These are phyloP conservation scores for Epistrophe grossulariae DNA, from an alignment of 2,888 invertebrate species.

Conservation along the genomic window DNA sequence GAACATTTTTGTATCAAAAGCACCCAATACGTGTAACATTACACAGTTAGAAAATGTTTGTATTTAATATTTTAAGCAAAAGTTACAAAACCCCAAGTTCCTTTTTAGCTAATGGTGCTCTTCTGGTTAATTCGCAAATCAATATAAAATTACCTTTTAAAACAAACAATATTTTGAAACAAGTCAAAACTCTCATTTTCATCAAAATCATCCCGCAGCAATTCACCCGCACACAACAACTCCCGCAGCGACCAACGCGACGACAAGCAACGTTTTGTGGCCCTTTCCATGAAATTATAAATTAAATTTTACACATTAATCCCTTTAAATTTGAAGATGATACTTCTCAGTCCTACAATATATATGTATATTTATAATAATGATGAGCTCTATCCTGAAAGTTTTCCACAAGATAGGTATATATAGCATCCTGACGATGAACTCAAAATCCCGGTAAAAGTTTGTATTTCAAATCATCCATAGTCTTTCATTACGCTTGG, in stretches of 20 bases:
- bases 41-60: too few relatives aligned
- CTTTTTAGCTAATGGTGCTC: not conserved
- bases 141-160: slow-evolving; percentile 12
- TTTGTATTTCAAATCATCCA: slow-evolving; percentile 60
- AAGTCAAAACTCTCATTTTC: slow-evolving; percentile 54
- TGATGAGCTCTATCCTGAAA: not conserved
- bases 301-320: slow-evolving; percentile 60
- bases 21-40: too few relatives aligned
- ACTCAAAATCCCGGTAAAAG: slow-evolving; percentile 36
- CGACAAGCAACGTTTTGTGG: not conserved
- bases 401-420: not conserved
- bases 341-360: slow-evolving; percentile 28
- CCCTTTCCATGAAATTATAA: slow-evolving; percentile 11
- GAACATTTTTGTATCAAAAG: too few relatives aligned
- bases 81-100: too few relatives aligned
- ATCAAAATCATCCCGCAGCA: slow-evolving; percentile 11
- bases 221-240: not conserved
- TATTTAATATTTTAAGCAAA: too few relatives aligned
- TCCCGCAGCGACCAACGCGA: not conserved
- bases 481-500: slow-evolving; percentile 32
- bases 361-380: too few relatives aligned
- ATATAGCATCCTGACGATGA: not conserved
- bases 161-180: slow-evolving; percentile 26
- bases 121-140: slow-evolving; percentile 1
- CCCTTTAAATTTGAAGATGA: slow-evolving; percentile 45